Evolutionary conservation across 2,888 invertebrate genomes (phyloP), one percentile per base, ranked within the genome.

Genomic region (Apamea anceps): DNA sequence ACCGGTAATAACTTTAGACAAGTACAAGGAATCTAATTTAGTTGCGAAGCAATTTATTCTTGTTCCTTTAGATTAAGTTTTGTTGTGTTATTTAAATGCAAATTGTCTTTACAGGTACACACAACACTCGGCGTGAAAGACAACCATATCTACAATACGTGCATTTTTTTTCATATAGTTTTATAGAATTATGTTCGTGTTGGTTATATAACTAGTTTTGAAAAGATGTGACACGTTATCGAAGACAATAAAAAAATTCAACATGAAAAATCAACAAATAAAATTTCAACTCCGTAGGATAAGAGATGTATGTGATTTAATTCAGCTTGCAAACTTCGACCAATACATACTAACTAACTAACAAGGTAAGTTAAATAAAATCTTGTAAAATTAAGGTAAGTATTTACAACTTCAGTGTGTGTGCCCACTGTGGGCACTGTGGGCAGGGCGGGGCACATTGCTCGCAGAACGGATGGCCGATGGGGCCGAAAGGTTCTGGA

Each of bases 1-100:
- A 75, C 77, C 75, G 60, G 82, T 85, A 86, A 84, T 88, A 82
- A 82, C 70, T 85, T 77, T 57, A 77, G 68, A 85, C 76, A 74
- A 81, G 81, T 77, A 77, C 70, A 51, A n/a, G 62, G 51, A 78
- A 71, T 71, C 77, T 78, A 75, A 79, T 77, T 80, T 79, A 63
- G 73, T 85, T 86, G 76, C 54, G 25, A 76, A n/a, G 74, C 63
- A 86, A 82, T 77, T 88, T 82, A 65, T 67, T 67, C 57, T 72
- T 71, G 54, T 78, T 73, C n/a, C 45, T 84, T 87, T 75, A 72
- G 51, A 60, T 87, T 66, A 51, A 37, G 25, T 72, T 82, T 77
- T 66, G 77, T 84, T 63, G 21, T 51, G 51, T 67, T 42, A 63
- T 80, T 62, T 84, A 18, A 54, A 79, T 75, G 77, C 1, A 18